Percentiles rank a stretch among this genome's conserved stretches.
phyloP scores from a whole-genome alignment of 2,888 invertebrate species.

The Drosophila paramelanica region DNA sequence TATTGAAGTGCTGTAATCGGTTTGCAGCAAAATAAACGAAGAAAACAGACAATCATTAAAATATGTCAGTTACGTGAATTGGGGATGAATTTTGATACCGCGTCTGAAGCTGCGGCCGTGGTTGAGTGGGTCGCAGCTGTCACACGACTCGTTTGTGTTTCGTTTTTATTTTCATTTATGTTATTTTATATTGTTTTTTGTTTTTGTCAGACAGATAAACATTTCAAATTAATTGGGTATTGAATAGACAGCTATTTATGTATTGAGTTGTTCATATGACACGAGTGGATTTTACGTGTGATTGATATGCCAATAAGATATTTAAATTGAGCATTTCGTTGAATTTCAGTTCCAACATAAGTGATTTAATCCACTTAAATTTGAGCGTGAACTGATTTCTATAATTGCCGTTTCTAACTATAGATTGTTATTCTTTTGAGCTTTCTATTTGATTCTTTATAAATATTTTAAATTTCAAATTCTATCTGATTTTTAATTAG shows the following conservation, averaged over 20 bases:
- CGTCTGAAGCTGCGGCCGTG: neutral
- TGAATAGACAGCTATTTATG: slow-evolving; percentile 27
- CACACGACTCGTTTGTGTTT: slow-evolving; percentile 15
- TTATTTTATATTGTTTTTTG: neutral
- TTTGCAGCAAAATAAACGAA: slow-evolving; percentile 42
- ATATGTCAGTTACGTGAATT: slow-evolving; percentile 44
- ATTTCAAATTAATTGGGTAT: slow-evolving; percentile 48
- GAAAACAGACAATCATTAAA: slow-evolving; percentile 20
- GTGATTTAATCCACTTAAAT: neutral
- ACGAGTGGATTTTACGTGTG: slow-evolving; percentile 19
- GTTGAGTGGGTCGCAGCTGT: slow-evolving; percentile 18
- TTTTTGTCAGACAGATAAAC: slow-evolving; percentile 21
- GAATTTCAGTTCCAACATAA: slow-evolving; percentile 11
- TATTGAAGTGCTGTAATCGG: slow-evolving; percentile 90
- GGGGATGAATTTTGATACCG: slow-evolving; percentile 27
- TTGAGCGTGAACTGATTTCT: too few relatives aligned
- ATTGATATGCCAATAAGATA: slow-evolving; percentile 27
- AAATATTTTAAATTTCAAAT: too few relatives aligned
- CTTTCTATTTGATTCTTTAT: too few relatives aligned
- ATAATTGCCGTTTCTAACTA: too few relatives aligned
- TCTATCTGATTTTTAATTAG: too few relatives aligned
- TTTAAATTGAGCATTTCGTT: neutral
- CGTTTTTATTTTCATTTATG: slow-evolving; percentile 3
- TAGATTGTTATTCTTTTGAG: too few relatives aligned
- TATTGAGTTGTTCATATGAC: slow-evolving; percentile 17